Percentiles rank a stretch among this genome's conserved stretches.
These are phyloP conservation scores for Luscinia luscinia DNA, from an alignment of 2,797 vertebrate genomes.

Conservation along the genomic window DNA sequence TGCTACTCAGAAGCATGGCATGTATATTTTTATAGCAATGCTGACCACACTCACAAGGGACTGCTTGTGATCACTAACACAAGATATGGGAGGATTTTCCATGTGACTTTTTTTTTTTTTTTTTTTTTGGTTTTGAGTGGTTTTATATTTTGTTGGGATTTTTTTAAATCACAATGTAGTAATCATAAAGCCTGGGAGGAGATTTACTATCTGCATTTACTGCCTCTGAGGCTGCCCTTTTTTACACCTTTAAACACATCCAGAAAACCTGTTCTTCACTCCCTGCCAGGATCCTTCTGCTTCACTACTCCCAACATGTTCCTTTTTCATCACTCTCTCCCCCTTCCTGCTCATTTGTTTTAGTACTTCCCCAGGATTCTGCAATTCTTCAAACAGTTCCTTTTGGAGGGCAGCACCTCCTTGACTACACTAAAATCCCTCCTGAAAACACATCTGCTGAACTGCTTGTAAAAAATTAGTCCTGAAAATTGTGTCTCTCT, in stretches of 20 bases:
- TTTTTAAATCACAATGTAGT: neutral
- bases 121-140: neutral
- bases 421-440: conserved; percentile 22
- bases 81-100: neutral
- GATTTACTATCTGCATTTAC: neutral
- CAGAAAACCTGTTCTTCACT: neutral
- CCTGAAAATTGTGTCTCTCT: conserved; percentile 1
- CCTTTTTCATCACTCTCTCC: neutral
- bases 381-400: neutral
- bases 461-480: conserved; percentile 24
- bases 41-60: neutral
- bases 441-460: conserved; percentile 51
- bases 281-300: conserved; percentile 1
- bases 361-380: conserved; percentile 2
- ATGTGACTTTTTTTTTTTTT: neutral
- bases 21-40: neutral
- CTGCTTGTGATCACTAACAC: neutral
- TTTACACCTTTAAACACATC: neutral
- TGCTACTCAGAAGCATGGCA: neutral
- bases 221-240: neutral
- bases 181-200: neutral
- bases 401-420: conserved; percentile 51
- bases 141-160: neutral
- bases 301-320: neutral
- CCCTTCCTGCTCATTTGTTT: neutral